A percentile compares a stretch with the other conserved stretches of the same genome.
Evolutionary conservation across 2,797 vertebrate genomes (phyloP).

Genomic region (Bovichtus diacanthus): DNA sequence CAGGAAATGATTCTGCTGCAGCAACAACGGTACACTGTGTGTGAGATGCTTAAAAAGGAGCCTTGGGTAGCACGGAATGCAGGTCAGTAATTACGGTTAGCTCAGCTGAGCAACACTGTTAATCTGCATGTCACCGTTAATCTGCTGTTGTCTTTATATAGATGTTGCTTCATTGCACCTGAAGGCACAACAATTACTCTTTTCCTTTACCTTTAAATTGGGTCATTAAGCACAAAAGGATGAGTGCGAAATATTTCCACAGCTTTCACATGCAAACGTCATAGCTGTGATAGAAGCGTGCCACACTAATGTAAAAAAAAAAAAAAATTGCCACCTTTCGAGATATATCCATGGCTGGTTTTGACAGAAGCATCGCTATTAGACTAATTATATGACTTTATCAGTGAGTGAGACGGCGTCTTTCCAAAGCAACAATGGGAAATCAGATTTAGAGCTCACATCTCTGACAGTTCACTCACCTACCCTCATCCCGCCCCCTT

Average conservation of each 20-base stretch:
- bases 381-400: conserved; percentile 59
- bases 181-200: conserved; percentile 66
- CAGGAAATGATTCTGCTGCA: conserved; percentile 75
- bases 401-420: conserved; percentile 43
- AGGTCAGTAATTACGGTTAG: conserved; percentile 78
- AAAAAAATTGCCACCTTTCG: conserved; percentile 5
- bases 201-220: conserved; percentile 61
- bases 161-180: conserved; percentile 69
- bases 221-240: conserved; percentile 54
- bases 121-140: conserved; percentile 74
- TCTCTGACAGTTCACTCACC: conserved; percentile 66
- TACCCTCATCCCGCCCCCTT: conserved; percentile 63
- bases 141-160: conserved; percentile 69
- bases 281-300: background rate
- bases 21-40: conserved; percentile 43
- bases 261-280: conserved; percentile 20
- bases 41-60: conserved; percentile 53
- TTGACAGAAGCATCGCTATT: conserved; percentile 52
- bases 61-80: conserved; percentile 65
- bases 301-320: conserved; percentile 23
- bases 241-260: conserved; percentile 40
- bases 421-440: conserved; percentile 38
- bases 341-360: conserved; percentile 26
- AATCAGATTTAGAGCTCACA: conserved; percentile 70
- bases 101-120: conserved; percentile 70